phyloP scores from a whole-genome alignment of 2,797 vertebrate species.

The Morus bassanus region DNA sequence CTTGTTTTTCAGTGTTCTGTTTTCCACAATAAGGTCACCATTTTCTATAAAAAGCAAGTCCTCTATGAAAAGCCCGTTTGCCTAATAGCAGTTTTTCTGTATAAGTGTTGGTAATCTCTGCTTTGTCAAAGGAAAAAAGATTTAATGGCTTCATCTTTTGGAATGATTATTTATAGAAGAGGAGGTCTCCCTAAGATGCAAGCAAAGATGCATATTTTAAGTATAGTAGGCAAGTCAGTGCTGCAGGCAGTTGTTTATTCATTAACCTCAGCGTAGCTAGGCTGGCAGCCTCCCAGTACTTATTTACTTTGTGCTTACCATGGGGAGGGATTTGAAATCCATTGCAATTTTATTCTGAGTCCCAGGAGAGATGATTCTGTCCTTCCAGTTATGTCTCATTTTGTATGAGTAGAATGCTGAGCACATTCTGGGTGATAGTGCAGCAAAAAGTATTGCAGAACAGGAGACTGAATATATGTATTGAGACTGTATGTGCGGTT shows the following conservation, averaged over 20 bases:
- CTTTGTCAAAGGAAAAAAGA: background rate
- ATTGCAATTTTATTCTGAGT: background rate
- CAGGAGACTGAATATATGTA: background rate
- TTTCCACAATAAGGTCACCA: background rate
- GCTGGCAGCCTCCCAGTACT: slow-evolving; percentile 18
- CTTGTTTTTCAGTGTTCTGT: background rate
- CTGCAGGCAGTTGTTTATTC: slow-evolving; percentile 43
- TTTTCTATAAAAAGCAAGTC: background rate
- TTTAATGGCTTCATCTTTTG: slow-evolving; percentile 14
- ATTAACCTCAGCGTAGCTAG: background rate
- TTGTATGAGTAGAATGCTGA: background rate
- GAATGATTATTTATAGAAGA: slow-evolving; percentile 5
- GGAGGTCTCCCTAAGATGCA: background rate
- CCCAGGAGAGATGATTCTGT: background rate
- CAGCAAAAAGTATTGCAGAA: fast-evolving
- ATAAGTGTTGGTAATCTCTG: background rate
- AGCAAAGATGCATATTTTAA: background rate
- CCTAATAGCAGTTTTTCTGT: background rate
- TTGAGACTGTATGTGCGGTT: background rate
- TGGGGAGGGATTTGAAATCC: background rate
- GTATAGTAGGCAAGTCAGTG: background rate
- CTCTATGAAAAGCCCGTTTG: background rate
- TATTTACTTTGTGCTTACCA: background rate
- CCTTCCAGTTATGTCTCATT: background rate
- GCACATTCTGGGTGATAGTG: fast-evolving